Conservation (phyloP, 2,888 invertebrate species). For the Tyria jacobaeae region DNA sequence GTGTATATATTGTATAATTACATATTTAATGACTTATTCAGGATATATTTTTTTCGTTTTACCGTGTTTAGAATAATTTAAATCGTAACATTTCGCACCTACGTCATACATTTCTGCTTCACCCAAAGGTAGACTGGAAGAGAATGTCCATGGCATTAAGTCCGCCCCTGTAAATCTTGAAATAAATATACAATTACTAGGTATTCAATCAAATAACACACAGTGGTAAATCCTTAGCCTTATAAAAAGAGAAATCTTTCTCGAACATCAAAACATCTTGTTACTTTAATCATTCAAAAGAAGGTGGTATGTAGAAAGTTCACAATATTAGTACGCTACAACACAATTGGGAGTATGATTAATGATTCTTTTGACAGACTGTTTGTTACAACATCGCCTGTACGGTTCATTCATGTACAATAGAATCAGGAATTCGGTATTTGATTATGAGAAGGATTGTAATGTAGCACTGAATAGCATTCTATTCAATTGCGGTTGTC, state of each 20-base stretch:
- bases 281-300: slow-evolving; percentile 21
- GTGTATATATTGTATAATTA: no score
- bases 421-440: slow-evolving; percentile 27
- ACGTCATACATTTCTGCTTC: no score
- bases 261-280: not conserved
- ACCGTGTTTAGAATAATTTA: no score
- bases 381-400: slow-evolving; percentile 29
- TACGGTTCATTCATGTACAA: slow-evolving; percentile 19
- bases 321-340: slow-evolving; percentile 24
- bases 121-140: no score
- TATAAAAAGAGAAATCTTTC: not conserved
- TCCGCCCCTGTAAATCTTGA: no score
- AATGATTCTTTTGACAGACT: slow-evolving; percentile 30
- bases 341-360: slow-evolving; percentile 40
- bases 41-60: no score
- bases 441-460: slow-evolving; percentile 23
- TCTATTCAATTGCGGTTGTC: slow-evolving; percentile 9
- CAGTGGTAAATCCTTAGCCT: not conserved
- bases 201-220: slow-evolving; percentile 1
- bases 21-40: no score
- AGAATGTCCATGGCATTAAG: no score
- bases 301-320: slow-evolving; percentile 13
- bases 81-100: no score
- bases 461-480: slow-evolving; percentile 11
- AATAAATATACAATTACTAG: not conserved